Base-by-base conservation (phyloP, 2,888 invertebrate genomes). In the Timandra comae region DNA sequence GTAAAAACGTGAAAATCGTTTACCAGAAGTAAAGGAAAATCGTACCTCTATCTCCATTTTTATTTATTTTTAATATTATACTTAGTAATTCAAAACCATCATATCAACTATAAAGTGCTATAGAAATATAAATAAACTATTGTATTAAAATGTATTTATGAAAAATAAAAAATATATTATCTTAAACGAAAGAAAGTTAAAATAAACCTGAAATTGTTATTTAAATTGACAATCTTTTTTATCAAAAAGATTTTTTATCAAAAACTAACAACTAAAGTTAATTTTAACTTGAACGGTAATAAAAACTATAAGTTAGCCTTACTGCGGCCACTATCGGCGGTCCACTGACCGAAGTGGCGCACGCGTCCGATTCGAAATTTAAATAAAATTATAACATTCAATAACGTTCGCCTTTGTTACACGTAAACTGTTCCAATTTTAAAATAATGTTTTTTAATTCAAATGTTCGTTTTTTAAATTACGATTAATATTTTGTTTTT, bases 251-350 rank as follows among this genome's bases (percentile, higher is more conserved):
- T 30, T 37, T 37, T 38, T 42, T 47, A 44, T 44, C 46, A 40
- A 25, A 11, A 40, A 37, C 41, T 25, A 37, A 29, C 20, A n/a
- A 36, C 29, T 30, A 41, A 30, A 36, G 36, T 41, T 61, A 62
- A 66, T 65, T 70, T 63, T 61, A 56, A 63, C 53, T 46, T 55
- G 42, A 52, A 62, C 70, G 73, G 77, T 78, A 79, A 79, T 78
- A 80, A 79, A 80, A 76, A 62, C 64, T 48, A 59, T 67, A 59
- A 63, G 61, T 52, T 52, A 53, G 35, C 24, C 41, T 43, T 32
- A 39, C 41, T 41, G 28, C 49, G 66, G 66, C 64, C 80, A 79
- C 60, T 73, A 63, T 64, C 65, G 64, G 48, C 65, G 64, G 48
- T 47, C 54, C 38, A 49, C 46, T 52, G 59, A 54, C 54, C 63